Evolutionary conservation across 1,140 invertebrate genomes (phyloP).

Genomic region (Drosophila micromelanica): DNA sequence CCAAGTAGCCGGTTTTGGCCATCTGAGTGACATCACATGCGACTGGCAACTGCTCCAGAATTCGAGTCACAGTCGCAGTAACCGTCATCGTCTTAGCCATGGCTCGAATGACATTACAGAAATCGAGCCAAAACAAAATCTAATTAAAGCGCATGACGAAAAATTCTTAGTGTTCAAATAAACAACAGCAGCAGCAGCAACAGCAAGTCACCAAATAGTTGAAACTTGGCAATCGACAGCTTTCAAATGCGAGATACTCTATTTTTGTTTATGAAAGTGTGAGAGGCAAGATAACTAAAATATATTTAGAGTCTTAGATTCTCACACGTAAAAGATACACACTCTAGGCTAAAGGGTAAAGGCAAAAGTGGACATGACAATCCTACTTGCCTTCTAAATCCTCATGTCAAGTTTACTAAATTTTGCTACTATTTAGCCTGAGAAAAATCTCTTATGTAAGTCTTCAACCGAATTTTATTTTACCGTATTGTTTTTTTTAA

Average conservation of each 20-base stretch:
- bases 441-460: too few relatives aligned
- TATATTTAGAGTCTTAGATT: too few relatives aligned
- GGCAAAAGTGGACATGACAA: too few relatives aligned
- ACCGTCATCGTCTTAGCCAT: constrained; percentile 21
- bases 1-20: constrained; percentile 41
- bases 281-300: too few relatives aligned
- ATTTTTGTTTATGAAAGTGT: too few relatives aligned
- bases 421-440: too few relatives aligned
- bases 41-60: constrained; percentile 8
- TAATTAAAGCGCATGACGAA: constrained; percentile 80
- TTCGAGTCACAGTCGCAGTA: background rate
- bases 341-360: too few relatives aligned
- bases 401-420: too few relatives aligned
- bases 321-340: too few relatives aligned
- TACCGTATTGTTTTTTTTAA: too few relatives aligned
- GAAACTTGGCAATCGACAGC: background rate
- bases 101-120: constrained; percentile 69
- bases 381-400: too few relatives aligned
- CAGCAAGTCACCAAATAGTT: constrained; percentile 14
- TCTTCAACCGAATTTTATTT: too few relatives aligned
- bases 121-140: constrained; percentile 61
- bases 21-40: constrained; percentile 51
- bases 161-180: constrained; percentile 34
- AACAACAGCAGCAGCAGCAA: constrained; percentile 18
- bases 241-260: constrained; percentile 2